phyloP scores from a whole-genome alignment of 1,140 invertebrate genomes.

The Hydropsyche tenuis region DNA sequence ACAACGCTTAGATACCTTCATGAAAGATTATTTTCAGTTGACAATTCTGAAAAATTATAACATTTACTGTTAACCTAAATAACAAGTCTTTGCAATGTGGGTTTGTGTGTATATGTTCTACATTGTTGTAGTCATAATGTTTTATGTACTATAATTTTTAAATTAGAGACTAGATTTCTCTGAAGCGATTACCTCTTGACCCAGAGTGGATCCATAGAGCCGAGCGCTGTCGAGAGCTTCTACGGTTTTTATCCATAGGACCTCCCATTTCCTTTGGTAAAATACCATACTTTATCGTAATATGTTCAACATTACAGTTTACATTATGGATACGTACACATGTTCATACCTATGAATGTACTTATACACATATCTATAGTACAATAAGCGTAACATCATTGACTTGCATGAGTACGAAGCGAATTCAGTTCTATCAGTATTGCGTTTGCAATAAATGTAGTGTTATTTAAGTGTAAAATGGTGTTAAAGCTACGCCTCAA shows the following conservation, averaged over 20 bases:
- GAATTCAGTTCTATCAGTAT: constrained; percentile 1
- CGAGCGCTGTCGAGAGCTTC: constrained; percentile 38
- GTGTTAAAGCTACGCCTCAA: background rate
- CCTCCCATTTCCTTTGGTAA: constrained; percentile 42
- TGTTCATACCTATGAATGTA: constrained; percentile 46
- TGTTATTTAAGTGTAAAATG: constrained; percentile 1
- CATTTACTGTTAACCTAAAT: constrained; percentile 28
- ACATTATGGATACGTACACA: constrained; percentile 43
- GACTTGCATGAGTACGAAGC: constrained; percentile 34
- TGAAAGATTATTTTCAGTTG: constrained; percentile 39
- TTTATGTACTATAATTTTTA: constrained; percentile 36
- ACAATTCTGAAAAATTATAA: constrained; percentile 8
- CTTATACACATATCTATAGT: constrained; percentile 49
- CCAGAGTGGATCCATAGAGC: constrained; percentile 17
- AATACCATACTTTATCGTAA: constrained; percentile 48
- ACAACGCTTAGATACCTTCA: too few relatives aligned
- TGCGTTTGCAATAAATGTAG: constrained; percentile 22
- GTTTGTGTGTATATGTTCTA: background rate
- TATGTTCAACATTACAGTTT: constrained; percentile 48
- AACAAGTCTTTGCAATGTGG: background rate
- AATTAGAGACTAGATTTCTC: constrained; percentile 46
- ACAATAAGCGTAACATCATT: constrained; percentile 45
- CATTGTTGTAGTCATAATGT: constrained; percentile 12
- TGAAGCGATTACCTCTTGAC: constrained; percentile 36
- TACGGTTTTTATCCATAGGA: constrained; percentile 38